A percentile compares a stretch with the other conserved stretches of the same genome.
These are phyloP conservation scores for Mycetomoellerius zeteki DNA, from an alignment of 1,140 invertebrate species.

Conservation along the genomic window DNA sequence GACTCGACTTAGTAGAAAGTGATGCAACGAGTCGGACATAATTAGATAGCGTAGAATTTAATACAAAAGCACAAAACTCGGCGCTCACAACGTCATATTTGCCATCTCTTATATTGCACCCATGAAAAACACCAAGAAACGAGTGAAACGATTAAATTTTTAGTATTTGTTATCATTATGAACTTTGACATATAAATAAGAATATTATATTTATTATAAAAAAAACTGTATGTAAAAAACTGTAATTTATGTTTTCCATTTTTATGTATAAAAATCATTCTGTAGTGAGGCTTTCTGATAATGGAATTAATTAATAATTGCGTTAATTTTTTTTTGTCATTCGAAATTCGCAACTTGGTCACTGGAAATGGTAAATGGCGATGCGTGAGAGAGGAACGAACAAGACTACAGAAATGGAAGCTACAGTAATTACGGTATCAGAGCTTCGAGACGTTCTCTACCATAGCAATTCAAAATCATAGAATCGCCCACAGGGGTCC, in stretches of 20 bases:
- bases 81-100: constrained; percentile 2
- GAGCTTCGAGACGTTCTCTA: constrained; percentile 7
- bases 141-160: constrained; percentile 20
- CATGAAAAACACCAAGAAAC: neutral
- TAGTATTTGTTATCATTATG: neutral
- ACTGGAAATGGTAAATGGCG: constrained; percentile 24
- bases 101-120: neutral
- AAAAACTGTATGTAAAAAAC: neutral
- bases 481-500: constrained; percentile 46
- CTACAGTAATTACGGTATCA: constrained; percentile 21
- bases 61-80: constrained; percentile 35
- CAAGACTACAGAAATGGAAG: constrained; percentile 3
- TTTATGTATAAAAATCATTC: neutral
- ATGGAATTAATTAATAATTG: constrained; percentile 44
- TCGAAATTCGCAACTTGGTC: constrained; percentile 27
- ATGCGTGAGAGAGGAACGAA: constrained; percentile 38
- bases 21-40: constrained; percentile 45
- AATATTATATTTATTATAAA: neutral
- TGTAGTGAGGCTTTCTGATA: neutral
- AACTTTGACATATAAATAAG: neutral
- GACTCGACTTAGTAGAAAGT: constrained; percentile 45
- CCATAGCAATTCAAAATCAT: constrained; percentile 44
- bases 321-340: constrained; percentile 32
- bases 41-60: constrained; percentile 54
- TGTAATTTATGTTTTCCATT: neutral